Percentiles rank a stretch among this genome's conserved stretches.
These are phyloP conservation scores for Sylvilagus floridanus DNA, from an alignment of 2,797 vertebrate species.

Conservation along the genomic window DNA sequence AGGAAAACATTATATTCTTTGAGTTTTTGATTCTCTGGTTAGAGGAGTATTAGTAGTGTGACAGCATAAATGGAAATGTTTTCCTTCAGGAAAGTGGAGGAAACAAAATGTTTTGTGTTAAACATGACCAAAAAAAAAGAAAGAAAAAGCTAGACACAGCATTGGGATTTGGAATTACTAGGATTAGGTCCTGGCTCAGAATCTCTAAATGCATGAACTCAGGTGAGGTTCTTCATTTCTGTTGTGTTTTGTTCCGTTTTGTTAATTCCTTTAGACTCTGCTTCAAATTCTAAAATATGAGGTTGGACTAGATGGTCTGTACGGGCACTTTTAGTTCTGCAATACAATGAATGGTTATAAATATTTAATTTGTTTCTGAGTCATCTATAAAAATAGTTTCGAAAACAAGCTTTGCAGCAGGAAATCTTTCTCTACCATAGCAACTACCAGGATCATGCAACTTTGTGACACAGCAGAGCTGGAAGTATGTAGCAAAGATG, in stretches of 20 bases:
- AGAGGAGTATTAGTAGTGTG: neutral
- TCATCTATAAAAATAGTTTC: constrained; percentile 75
- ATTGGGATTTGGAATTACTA: neutral
- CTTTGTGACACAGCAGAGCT: neutral
- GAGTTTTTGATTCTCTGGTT: neutral
- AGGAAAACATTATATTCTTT: neutral
- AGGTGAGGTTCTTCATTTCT: neutral
- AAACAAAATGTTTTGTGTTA: constrained; percentile 12
- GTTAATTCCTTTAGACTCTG: neutral
- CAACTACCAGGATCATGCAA: constrained; percentile 44
- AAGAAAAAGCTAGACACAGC: too few species aligned
- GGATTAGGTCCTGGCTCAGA: neutral
- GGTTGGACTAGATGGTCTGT: constrained; percentile 18
- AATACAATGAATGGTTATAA: constrained; percentile 68
- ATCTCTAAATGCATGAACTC: neutral
- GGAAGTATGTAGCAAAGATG: neutral
- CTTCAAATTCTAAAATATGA: constrained; percentile 60
- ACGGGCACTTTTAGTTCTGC: constrained; percentile 58
- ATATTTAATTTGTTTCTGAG: constrained; percentile 77
- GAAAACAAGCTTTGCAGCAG: constrained; percentile 61
- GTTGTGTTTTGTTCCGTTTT: neutral
- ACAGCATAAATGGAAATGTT: neutral
- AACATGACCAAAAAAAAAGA: neutral
- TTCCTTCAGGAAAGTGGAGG: neutral
- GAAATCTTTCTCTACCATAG: constrained; percentile 60